Evolutionary conservation across 2,797 vertebrate species (phyloP).

Genomic region (Tragopan temminckii): DNA sequence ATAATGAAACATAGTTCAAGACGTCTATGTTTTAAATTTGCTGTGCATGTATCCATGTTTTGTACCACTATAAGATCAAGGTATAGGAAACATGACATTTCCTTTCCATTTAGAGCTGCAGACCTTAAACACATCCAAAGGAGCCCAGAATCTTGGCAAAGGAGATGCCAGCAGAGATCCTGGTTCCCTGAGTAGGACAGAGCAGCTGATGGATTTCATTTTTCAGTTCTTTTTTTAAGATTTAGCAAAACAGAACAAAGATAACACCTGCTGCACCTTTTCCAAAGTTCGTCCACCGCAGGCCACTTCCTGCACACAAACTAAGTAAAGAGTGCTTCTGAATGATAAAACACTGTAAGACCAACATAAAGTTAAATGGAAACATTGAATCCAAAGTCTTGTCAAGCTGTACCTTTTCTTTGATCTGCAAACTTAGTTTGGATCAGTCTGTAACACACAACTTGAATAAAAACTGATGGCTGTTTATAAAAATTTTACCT

Average conservation of each 20-base stretch:
- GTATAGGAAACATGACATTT: background rate
- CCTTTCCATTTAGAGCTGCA: background rate
- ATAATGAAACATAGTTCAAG: background rate
- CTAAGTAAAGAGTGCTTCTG: background rate
- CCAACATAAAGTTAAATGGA: background rate
- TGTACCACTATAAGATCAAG: background rate
- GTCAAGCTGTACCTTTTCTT: background rate
- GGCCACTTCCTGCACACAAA: background rate
- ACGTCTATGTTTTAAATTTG: background rate
- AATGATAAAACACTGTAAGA: background rate
- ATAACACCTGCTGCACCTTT: background rate
- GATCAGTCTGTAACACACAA: background rate
- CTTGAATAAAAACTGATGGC: background rate
- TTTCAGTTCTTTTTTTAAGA: background rate
- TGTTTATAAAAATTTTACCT: background rate
- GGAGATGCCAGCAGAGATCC: background rate
- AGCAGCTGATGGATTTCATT: background rate
- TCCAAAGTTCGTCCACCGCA: background rate
- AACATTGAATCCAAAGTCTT: background rate
- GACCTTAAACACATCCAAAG: background rate
- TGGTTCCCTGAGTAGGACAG: background rate
- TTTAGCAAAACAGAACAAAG: background rate
- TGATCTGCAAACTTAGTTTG: background rate
- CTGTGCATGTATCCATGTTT: background rate
- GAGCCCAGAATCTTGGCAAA: background rate